These are phyloP conservation scores for Pseudomyrmex cubaensis DNA, from an alignment of 1,140 invertebrate genomes.

Conservation along the genomic window DNA sequence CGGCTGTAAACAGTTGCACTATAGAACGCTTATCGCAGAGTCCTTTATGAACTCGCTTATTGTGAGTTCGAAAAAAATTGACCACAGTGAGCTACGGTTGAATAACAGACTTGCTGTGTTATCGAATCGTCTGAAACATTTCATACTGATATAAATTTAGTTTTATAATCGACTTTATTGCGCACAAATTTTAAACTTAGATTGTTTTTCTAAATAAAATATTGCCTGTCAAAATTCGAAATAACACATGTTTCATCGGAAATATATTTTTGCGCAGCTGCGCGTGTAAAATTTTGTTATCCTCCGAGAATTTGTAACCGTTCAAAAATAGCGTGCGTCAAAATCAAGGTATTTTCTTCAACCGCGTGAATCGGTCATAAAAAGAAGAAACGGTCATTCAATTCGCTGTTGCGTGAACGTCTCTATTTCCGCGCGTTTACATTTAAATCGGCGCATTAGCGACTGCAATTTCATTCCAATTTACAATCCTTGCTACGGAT, in stretches of 20 bases:
- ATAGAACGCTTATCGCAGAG: conserved; percentile 55
- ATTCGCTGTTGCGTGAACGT: conserved; percentile 59
- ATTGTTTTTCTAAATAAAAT: no score
- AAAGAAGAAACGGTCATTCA: conserved; percentile 35
- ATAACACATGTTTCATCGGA: neutral
- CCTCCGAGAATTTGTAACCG: conserved; percentile 9
- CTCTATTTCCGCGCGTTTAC: conserved; percentile 75
- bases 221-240: no score
- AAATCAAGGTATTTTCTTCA: conserved; percentile 34
- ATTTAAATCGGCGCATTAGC: conserved; percentile 79
- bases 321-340: conserved; percentile 17
- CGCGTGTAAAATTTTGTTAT: conserved; percentile 9
- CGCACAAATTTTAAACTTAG: no score
- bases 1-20: conserved; percentile 48
- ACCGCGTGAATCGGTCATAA: conserved; percentile 41
- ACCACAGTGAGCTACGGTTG: conserved; percentile 37
- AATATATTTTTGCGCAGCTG: no score
- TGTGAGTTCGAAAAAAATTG: conserved; percentile 32
- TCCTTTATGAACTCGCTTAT: conserved; percentile 52
- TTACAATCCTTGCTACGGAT: conserved; percentile 66
- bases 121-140: conserved; percentile 14
- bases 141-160: no score
- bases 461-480: conserved; percentile 79
- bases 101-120: conserved; percentile 35
- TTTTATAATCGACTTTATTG: no score